phyloP scores from a whole-genome alignment of 2,888 invertebrate species.

The Candidula unifasciata region DNA sequence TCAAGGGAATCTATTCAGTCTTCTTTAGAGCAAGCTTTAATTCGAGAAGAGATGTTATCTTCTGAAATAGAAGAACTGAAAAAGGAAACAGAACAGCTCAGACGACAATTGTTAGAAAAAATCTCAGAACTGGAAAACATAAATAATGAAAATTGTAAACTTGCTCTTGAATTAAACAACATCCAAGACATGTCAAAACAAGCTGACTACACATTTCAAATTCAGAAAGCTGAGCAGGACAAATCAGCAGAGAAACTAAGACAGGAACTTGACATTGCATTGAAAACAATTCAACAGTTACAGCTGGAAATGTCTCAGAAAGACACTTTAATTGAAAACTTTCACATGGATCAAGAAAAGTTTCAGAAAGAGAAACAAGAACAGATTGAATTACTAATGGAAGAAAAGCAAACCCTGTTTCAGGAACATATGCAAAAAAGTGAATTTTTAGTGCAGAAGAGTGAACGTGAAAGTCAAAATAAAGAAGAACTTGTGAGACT shows the following conservation, averaged over 20 bases:
- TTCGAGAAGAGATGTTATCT: constrained; percentile 19
- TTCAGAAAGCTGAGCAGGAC: constrained; percentile 33
- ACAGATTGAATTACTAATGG: constrained; percentile 21
- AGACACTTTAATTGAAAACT: constrained; percentile 35
- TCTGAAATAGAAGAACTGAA: constrained; percentile 13
- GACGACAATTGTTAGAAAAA: constrained; percentile 38
- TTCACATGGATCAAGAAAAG: constrained; percentile 27
- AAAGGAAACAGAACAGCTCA: constrained; percentile 37
- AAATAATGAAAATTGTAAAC: constrained; percentile 41
- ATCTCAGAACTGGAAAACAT: constrained; percentile 40
- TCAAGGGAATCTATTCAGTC: constrained; percentile 31
- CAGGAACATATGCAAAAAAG: constrained; percentile 44
- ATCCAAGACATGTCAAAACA: neutral
- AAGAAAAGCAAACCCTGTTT: constrained; percentile 37
- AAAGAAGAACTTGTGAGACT: constrained; percentile 37
- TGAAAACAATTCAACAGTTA: constrained; percentile 14
- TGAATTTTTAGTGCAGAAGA: constrained; percentile 28
- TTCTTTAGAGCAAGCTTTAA: constrained; percentile 15
- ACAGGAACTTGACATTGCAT: constrained; percentile 8
- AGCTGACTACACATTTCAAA: constrained; percentile 30
- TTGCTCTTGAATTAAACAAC: constrained; percentile 38
- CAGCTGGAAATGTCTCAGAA: constrained; percentile 35
- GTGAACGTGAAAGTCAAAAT: constrained; percentile 15
- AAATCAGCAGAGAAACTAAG: neutral
- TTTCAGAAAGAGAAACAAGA: constrained; percentile 22